Evolutionary conservation across 2,888 invertebrate species (phyloP).

Genomic region (Nyleta sp.): DNA sequence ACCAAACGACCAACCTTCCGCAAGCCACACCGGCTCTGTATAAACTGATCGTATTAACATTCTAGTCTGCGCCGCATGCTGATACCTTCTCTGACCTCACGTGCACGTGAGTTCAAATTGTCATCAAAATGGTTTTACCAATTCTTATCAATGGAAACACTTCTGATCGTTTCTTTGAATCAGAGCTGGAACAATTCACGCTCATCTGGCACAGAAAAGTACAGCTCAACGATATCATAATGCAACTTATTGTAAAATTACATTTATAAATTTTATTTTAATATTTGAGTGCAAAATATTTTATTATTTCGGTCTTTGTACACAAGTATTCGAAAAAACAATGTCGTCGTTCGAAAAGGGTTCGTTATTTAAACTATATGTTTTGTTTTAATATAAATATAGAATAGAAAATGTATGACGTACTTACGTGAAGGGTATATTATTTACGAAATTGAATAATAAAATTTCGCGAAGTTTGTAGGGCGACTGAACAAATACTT

Average conservation of each 20-base stretch:
- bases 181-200: not conserved
- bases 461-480: constrained; percentile 19
- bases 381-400: too few relatives aligned
- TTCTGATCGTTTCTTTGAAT: constrained; percentile 11
- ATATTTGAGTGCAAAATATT: too few relatives aligned
- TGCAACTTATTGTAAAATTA: too few relatives aligned
- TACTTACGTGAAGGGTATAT: too few relatives aligned
- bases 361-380: too few relatives aligned
- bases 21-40: constrained; percentile 40
- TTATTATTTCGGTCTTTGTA: too few relatives aligned
- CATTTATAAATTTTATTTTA: too few relatives aligned
- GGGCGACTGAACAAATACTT: constrained; percentile 6
- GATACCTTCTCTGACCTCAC: constrained; percentile 49
- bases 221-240: too few relatives aligned
- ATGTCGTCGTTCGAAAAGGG: too few relatives aligned
- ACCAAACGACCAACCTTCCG: constrained; percentile 53
- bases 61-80: constrained; percentile 37
- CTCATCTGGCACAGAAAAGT: not conserved
- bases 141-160: constrained; percentile 32
- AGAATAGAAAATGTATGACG: too few relatives aligned
- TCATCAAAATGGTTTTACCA: constrained; percentile 40
- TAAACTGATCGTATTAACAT: constrained; percentile 52
- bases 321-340: too few relatives aligned
- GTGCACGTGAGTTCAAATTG: constrained; percentile 52
- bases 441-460: too few relatives aligned